These are phyloP conservation scores for Pocillopora meandrina DNA, from an alignment of 92 coral and sea anemone genomes.

Conservation along the genomic window DNA sequence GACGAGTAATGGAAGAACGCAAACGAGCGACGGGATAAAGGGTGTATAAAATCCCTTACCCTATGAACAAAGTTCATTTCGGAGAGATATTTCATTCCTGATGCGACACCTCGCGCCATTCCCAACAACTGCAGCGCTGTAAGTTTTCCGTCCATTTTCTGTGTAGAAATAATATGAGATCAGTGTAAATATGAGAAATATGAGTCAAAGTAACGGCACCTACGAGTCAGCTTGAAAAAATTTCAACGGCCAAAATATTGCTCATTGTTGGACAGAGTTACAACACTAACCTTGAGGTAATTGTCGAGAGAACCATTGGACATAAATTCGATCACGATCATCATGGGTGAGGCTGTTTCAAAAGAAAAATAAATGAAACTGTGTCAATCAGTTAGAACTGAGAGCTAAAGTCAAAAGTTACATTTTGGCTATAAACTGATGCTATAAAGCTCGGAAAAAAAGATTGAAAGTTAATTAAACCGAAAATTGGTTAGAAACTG, in stretches of 20 bases:
- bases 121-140: slow-evolving; percentile 76
- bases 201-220: too few species aligned
- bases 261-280: background rate
- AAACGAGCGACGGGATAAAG: background rate
- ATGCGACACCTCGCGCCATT: slow-evolving; percentile 88
- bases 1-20: background rate
- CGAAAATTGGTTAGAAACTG: too few species aligned
- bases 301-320: slow-evolving; percentile 88
- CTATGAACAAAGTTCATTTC: slow-evolving; percentile 90
- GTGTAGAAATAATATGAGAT: background rate
- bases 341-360: slow-evolving; percentile 26
- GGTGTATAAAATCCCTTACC: slow-evolving; percentile 44
- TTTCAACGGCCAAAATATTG: too few species aligned
- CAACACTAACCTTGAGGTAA: slow-evolving; percentile 73
- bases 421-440: too few species aligned
- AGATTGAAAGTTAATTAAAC: too few species aligned
- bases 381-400: background rate
- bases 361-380: background rate
- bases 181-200: background rate
- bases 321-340: slow-evolving; percentile 91
- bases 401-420: background rate
- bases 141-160: slow-evolving; percentile 75
- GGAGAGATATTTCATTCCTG: slow-evolving; percentile 89
- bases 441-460: too few species aligned
- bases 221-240: too few species aligned